Evolutionary conservation across 2,888 invertebrate genomes (phyloP).

Genomic region (Philaethria dido): DNA sequence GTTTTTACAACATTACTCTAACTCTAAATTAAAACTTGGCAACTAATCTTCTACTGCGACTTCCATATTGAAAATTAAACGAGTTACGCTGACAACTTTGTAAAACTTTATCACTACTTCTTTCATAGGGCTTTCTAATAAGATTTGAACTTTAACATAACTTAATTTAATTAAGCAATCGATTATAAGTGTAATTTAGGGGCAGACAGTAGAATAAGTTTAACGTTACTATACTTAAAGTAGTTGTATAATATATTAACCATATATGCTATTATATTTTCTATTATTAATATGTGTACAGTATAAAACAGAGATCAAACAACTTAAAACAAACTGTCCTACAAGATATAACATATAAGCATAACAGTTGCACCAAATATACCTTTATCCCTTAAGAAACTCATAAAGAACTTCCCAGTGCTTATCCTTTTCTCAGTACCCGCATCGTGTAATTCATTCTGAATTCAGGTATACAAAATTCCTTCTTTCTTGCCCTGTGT

Average conservation of each 20-base stretch:
- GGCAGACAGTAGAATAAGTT: neutral
- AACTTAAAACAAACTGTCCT: neutral
- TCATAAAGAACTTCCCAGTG: slow-evolving; percentile 38
- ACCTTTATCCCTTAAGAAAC: slow-evolving; percentile 27
- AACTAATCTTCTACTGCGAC: slow-evolving; percentile 12
- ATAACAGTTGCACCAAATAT: neutral
- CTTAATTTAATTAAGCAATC: slow-evolving; percentile 6
- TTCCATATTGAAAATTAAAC: slow-evolving; percentile 17
- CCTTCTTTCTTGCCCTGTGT: slow-evolving; percentile 59
- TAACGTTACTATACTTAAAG: neutral
- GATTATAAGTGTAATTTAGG: neutral
- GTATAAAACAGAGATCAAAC: too few relatives aligned
- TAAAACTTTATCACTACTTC: slow-evolving; percentile 6
- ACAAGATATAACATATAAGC: neutral
- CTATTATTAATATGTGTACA: too few relatives aligned
- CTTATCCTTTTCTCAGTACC: slow-evolving; percentile 34
- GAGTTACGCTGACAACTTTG: slow-evolving; percentile 14
- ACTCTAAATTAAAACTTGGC: slow-evolving; percentile 10
- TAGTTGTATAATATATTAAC: too few relatives aligned
- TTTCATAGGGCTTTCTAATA: slow-evolving; percentile 10
- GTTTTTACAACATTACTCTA: neutral
- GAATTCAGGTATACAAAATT: slow-evolving; percentile 56
- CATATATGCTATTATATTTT: too few relatives aligned
- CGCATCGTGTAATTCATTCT: slow-evolving; percentile 57
- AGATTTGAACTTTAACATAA: slow-evolving; percentile 17